A percentile compares a stretch with the other conserved stretches of the same genome.
Evolutionary conservation across 92 coral and sea anemone genomes (phyloP).

Genomic region (Paramuricea clavata): DNA sequence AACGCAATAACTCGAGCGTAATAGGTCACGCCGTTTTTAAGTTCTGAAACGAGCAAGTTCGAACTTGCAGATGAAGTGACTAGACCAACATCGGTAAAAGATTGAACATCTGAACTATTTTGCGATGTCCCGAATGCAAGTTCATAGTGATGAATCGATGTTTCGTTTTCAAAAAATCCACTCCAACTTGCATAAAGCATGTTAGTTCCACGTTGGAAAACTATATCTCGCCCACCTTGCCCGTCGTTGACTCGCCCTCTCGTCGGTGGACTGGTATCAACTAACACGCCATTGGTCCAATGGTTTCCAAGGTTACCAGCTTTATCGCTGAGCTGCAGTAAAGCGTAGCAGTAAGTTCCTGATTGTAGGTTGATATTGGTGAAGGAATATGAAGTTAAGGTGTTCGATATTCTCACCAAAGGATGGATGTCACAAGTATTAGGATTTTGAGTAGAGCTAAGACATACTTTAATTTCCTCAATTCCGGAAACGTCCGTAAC

Average conservation of each 20-base stretch:
- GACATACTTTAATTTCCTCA: slow-evolving; percentile 73
- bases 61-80: slow-evolving; percentile 82
- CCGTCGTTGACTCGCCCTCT: slow-evolving; percentile 87
- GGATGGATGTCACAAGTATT: slow-evolving; percentile 73
- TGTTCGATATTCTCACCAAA: slow-evolving; percentile 63
- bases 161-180: slow-evolving; percentile 85
- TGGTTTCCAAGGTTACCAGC: slow-evolving; percentile 82
- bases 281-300: slow-evolving; percentile 79
- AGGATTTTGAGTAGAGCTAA: slow-evolving; percentile 67
- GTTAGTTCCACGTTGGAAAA: slow-evolving; percentile 80
- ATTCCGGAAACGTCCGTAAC: slow-evolving; percentile 81
- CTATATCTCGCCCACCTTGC: slow-evolving; percentile 53
- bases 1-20: slow-evolving; percentile 86
- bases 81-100: slow-evolving; percentile 84
- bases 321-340: slow-evolving; percentile 78
- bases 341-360: slow-evolving; percentile 79
- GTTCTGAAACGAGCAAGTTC: slow-evolving; percentile 73
- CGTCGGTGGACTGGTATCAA: slow-evolving; percentile 84
- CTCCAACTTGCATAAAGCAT: slow-evolving; percentile 86
- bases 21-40: slow-evolving; percentile 78
- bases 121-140: slow-evolving; percentile 89
- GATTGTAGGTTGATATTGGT: slow-evolving; percentile 76
- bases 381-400: slow-evolving; percentile 69
- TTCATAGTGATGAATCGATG: slow-evolving; percentile 75
- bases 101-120: slow-evolving; percentile 76